Conservation (phyloP, 2,888 invertebrate genomes). For the Neoscelio sp. region DNA sequence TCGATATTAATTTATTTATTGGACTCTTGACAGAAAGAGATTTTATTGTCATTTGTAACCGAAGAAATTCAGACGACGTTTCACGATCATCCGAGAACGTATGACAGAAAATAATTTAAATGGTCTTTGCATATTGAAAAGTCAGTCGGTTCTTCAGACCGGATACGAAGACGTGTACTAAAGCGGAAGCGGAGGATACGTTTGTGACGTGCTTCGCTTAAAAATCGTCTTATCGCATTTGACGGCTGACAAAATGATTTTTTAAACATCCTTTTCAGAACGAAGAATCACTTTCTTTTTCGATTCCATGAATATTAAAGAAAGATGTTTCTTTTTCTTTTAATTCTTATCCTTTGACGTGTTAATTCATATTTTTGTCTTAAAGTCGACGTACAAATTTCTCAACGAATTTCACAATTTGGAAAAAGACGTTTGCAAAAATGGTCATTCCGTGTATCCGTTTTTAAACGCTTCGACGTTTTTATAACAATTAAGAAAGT, state of each 20-base stretch:
- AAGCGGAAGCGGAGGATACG: slow-evolving; percentile 66
- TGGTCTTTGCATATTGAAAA: too few relatives aligned
- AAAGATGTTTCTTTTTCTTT: not conserved
- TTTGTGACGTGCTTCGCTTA: slow-evolving; percentile 61
- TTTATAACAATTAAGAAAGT: slow-evolving; percentile 56
- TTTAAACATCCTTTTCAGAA: slow-evolving; percentile 15
- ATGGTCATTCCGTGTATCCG: slow-evolving; percentile 3
- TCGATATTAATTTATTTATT: slow-evolving; percentile 29
- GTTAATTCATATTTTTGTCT: too few relatives aligned
- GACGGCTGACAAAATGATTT: slow-evolving; percentile 14
- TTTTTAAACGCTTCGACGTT: slow-evolving; percentile 1
- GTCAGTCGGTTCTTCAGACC: slow-evolving; percentile 18
- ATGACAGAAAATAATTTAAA: too few relatives aligned
- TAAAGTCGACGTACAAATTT: too few relatives aligned
- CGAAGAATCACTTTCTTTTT: slow-evolving; percentile 25
- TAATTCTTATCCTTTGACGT: too few relatives aligned
- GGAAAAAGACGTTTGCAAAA: slow-evolving; percentile 11
- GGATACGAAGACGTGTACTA: slow-evolving; percentile 49
- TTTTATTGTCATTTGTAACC: too few relatives aligned
- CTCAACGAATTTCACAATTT: slow-evolving; percentile 11
- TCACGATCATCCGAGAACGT: too few relatives aligned
- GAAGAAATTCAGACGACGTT: too few relatives aligned
- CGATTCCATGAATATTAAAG: too few relatives aligned
- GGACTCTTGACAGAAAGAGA: too few relatives aligned
- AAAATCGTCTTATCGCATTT: slow-evolving; percentile 56